Percentiles rank a stretch among this genome's conserved stretches.
These are phyloP conservation scores for Diploptera punctata DNA, from an alignment of 2,888 invertebrate genomes.

Conservation along the genomic window DNA sequence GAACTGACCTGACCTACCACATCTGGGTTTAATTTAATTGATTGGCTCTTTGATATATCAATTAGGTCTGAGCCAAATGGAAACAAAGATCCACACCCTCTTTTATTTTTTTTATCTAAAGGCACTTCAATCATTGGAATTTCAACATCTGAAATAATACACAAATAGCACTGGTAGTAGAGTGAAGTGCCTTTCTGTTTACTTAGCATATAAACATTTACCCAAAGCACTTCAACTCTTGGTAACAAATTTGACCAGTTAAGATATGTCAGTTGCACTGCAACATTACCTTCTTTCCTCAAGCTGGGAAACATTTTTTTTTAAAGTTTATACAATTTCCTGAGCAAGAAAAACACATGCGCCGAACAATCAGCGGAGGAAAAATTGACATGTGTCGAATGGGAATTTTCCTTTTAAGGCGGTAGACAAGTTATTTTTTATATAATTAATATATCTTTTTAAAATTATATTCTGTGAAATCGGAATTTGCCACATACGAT, in stretches of 20 bases:
- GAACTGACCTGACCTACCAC: constrained; percentile 37
- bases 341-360: constrained; percentile 42
- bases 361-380: constrained; percentile 41
- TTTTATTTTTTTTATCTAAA: constrained; percentile 39
- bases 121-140: constrained; percentile 45
- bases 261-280: constrained; percentile 44
- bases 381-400: constrained; percentile 37
- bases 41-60: constrained; percentile 21
- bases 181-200: constrained; percentile 43
- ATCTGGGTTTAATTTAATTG: constrained; percentile 28
- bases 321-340: constrained; percentile 42
- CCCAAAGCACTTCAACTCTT: constrained; percentile 44
- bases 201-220: constrained; percentile 33
- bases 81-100: constrained; percentile 31
- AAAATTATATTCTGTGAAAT: constrained; percentile 15
- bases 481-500: constrained; percentile 32
- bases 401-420: constrained; percentile 33
- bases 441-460: too few species aligned
- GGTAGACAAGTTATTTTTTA: constrained; percentile 25
- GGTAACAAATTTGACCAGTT: constrained; percentile 45
- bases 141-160: constrained; percentile 39
- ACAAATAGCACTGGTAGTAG: constrained; percentile 40
- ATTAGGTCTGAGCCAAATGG: constrained; percentile 32
- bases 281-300: constrained; percentile 36
- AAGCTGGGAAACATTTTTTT: constrained; percentile 40